Evolutionary conservation across 2,113 vertebrate species (phyloP).

Genomic region (Cygnus atratus): DNA sequence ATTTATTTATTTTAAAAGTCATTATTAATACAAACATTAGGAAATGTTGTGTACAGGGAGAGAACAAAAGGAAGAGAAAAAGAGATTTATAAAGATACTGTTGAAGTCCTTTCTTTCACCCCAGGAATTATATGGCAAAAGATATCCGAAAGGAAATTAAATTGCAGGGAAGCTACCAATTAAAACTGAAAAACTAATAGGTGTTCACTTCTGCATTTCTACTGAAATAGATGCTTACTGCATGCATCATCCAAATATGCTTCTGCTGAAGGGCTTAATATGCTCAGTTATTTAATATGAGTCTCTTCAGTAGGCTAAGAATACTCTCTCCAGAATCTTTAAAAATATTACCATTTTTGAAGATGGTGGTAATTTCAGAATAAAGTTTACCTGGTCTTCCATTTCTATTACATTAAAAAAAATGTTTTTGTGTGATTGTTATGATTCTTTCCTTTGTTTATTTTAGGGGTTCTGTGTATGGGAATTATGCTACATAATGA

Average conservation of each 20-base stretch:
- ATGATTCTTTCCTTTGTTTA: background rate
- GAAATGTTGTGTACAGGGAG: background rate
- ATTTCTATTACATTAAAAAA: background rate
- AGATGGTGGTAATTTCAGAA: background rate
- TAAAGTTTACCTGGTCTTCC: slow-evolving; percentile 10
- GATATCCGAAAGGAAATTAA: slow-evolving; percentile 35
- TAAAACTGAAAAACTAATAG: slow-evolving; percentile 41
- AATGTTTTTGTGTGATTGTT: background rate
- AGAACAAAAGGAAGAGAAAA: background rate
- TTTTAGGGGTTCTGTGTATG: background rate
- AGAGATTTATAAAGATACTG: background rate
- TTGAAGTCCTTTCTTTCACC: background rate
- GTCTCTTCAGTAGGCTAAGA: slow-evolving; percentile 13
- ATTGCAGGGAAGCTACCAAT: slow-evolving; percentile 46
- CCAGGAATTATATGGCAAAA: background rate
- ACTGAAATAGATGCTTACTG: slow-evolving; percentile 38
- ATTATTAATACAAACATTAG: background rate
- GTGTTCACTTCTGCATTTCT: slow-evolving; percentile 38
- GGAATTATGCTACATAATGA: background rate
- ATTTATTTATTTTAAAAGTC: background rate
- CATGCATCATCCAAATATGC: slow-evolving; percentile 12
- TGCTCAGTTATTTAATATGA: slow-evolving; percentile 36
- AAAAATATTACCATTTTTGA: background rate
- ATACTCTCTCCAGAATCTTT: background rate
- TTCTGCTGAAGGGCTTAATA: slow-evolving; percentile 54